These are phyloP conservation scores for Etheostoma spectabile DNA, from an alignment of 2,113 vertebrate genomes.

Conservation along the genomic window DNA sequence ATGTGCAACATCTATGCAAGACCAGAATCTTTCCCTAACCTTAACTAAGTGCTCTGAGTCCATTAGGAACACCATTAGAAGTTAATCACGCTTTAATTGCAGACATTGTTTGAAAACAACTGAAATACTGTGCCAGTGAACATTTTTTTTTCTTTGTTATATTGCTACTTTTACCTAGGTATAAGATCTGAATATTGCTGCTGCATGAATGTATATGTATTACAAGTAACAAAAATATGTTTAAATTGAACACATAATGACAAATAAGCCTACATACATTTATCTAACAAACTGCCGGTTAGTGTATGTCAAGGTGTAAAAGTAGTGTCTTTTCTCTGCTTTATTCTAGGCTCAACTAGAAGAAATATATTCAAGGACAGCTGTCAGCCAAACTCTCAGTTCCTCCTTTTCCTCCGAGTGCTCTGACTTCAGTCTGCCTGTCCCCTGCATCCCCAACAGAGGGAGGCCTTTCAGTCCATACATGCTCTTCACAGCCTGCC, in stretches of 20 bases:
- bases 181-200: background rate
- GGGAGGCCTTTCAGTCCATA: constrained; percentile 74
- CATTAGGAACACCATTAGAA: background rate
- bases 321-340: constrained; percentile 32
- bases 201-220: background rate
- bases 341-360: constrained; percentile 38
- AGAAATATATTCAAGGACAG: constrained; percentile 72
- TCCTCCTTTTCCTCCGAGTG: constrained; percentile 46
- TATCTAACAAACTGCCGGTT: background rate
- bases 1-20: background rate
- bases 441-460: constrained; percentile 78
- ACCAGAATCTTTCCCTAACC: background rate
- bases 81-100: background rate
- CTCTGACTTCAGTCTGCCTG: constrained; percentile 56
- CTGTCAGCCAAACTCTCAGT: constrained; percentile 67
- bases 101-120: background rate
- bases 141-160: background rate
- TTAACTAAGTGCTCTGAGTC: background rate
- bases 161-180: background rate
- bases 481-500: constrained; percentile 57
- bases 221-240: background rate
- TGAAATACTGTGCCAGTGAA: background rate
- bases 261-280: background rate
- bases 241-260: background rate
- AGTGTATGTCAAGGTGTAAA: constrained; percentile 15